Evolutionary conservation across 2,797 vertebrate genomes (phyloP).

Genomic region (Mionectes olivaceus): DNA sequence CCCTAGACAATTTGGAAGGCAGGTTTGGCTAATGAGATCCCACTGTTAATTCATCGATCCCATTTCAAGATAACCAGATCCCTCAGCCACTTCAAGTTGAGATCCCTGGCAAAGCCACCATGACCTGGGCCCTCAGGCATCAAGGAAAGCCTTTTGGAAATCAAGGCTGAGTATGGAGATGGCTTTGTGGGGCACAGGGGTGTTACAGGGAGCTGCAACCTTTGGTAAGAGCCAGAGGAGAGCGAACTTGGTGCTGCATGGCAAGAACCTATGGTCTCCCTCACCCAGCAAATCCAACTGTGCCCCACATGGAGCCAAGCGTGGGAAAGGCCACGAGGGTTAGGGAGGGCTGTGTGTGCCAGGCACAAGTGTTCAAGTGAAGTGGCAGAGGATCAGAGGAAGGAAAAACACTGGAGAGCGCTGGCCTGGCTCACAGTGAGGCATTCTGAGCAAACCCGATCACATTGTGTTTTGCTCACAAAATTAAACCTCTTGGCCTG

Average conservation of each 20-base stretch:
- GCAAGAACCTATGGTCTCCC: accelerated
- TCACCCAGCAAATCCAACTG: background rate
- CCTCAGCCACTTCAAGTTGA: background rate
- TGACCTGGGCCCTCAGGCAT: background rate
- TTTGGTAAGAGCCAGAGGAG: background rate
- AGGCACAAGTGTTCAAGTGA: background rate
- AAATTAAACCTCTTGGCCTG: conserved; percentile 1
- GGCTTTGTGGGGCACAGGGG: background rate
- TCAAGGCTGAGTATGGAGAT: background rate
- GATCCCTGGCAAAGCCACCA: background rate
- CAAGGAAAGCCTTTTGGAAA: background rate
- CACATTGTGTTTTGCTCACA: background rate
- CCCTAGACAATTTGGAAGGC: background rate
- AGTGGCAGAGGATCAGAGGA: background rate
- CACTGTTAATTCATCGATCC: background rate
- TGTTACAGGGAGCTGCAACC: background rate
- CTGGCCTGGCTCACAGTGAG: background rate
- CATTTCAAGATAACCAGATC: background rate
- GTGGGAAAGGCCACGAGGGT: background rate
- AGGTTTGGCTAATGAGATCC: background rate
- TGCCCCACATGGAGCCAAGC: accelerated
- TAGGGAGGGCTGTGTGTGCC: background rate
- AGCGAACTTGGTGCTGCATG: accelerated
- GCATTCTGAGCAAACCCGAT: background rate
- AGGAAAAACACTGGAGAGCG: background rate